Base-by-base conservation (phyloP, 1,140 invertebrate species). In the Panagrolaimus sp. region DNA sequence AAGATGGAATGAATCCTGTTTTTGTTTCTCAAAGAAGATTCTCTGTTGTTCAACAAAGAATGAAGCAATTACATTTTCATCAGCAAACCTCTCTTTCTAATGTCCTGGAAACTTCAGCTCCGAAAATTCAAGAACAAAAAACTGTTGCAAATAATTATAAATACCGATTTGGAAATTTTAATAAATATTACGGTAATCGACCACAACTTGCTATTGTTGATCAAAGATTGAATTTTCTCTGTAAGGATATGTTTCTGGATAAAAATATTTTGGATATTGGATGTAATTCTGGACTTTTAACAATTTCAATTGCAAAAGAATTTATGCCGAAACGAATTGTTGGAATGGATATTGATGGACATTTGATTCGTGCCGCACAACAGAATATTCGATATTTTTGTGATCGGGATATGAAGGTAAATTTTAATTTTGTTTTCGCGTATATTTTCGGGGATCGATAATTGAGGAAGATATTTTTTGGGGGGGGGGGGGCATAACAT, bases 241-340 rank as follows among this genome's bases (percentile, higher is more conserved):
- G 64, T 15, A 52, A 67, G 21, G 68, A 70, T 17, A 68, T 66
- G 68, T 70, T 70, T 21, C 14, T 68, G 26, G 89, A 89, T 14
- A 96, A 94, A 84, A 91, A 93, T 84, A 89, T 97, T 26, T 86
- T 98, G 47, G 96, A 98, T 82, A 92, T 98, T 82, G 96, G 96
- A 8, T 98, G 95, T 84, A 98, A 98, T 86, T 90, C 93, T 73
- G 95, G 96, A 2, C 91, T 95, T 82, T 88, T 98, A 55, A 95
- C 94, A 5, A 77, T 89, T 14, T 80, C 84, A 1, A 87, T 98
- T 62, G 94, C 92, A 0, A 87, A 90, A 71, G 89, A 94, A 77
- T 90, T 92, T 81, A 86, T 88, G 38, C 92, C 94, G 1, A 88
- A 88, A 68, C 89, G 89, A 76, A 90, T 97, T 67, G 88, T 92